Percentiles rank a stretch among this genome's conserved stretches.
Evolutionary conservation across 2,113 vertebrate genomes (phyloP).

Genomic region (Equus przewalskii): DNA sequence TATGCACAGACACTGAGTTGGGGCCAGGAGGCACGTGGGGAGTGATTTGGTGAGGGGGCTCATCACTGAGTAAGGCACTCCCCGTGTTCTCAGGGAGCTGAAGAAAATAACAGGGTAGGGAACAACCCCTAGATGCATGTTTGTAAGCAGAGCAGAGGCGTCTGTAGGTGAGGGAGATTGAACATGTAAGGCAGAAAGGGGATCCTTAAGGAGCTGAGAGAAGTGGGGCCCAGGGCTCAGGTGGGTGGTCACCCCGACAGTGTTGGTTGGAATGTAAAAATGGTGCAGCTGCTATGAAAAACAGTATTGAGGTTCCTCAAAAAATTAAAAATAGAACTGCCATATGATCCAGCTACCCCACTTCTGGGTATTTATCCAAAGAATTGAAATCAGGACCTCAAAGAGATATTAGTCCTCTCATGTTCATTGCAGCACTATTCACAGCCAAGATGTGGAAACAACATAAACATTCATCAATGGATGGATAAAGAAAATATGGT

Average conservation of each 20-base stretch:
- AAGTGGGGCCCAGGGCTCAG: not conserved
- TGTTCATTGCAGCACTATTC: not conserved
- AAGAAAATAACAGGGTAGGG: not conserved
- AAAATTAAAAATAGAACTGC: not conserved
- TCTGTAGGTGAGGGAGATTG: not conserved
- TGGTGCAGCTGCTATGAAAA: not conserved
- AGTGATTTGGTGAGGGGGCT: no score
- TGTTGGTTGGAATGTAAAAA: not conserved
- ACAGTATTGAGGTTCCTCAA: not conserved
- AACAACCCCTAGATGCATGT: not conserved
- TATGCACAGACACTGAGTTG: not conserved
- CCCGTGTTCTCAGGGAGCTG: not conserved
- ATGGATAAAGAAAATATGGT: not conserved
- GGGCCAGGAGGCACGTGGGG: not conserved
- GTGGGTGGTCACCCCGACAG: not conserved
- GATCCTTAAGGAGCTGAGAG: not conserved
- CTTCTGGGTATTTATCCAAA: not conserved
- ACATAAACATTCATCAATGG: not conserved
- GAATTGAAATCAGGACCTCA: not conserved
- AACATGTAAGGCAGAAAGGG: not conserved
- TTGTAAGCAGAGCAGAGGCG: not conserved
- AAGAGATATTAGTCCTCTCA: not conserved
- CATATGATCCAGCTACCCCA: not conserved
- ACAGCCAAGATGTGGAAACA: not conserved
- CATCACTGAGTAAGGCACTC: not conserved